These are phyloP conservation scores for Cryptosula pallasiana DNA, from an alignment of 2,888 invertebrate genomes.

Conservation along the genomic window DNA sequence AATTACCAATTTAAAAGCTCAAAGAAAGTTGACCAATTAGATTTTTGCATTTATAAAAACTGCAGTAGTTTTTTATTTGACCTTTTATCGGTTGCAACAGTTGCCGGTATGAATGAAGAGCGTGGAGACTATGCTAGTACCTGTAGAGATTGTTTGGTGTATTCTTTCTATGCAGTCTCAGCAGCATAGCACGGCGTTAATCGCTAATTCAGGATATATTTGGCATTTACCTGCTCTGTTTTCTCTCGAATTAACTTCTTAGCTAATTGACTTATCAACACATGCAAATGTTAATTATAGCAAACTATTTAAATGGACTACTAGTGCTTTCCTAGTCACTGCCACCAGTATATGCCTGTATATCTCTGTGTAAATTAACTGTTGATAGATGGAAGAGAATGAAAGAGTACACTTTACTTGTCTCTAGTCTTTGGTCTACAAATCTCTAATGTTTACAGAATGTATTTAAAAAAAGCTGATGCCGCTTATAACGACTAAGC, in stretches of 20 bases:
- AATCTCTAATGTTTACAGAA: background rate
- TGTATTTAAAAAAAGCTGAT: background rate
- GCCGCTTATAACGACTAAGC: background rate
- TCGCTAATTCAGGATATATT: conserved; percentile 8
- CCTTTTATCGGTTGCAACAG: background rate
- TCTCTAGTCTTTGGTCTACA: background rate
- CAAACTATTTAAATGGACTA: conserved; percentile 19
- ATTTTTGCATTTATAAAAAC: too few species aligned
- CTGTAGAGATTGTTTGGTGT: background rate
- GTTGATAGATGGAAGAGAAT: too few species aligned
- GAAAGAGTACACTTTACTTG: too few species aligned
- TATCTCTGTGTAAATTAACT: too few species aligned
- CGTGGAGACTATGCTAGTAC: too few species aligned
- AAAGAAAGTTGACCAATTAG: too few species aligned
- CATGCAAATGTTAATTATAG: conserved; percentile 24
- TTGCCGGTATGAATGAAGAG: background rate
- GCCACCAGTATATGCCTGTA: too few species aligned
- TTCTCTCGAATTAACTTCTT: conserved; percentile 11
- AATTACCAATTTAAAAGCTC: too few species aligned
- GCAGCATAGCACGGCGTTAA: background rate
- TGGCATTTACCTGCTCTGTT: conserved; percentile 23
- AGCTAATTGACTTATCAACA: conserved; percentile 23
- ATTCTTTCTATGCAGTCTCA: background rate
- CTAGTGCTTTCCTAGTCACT: too few species aligned
- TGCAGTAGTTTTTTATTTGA: background rate